These are phyloP conservation scores for Vulpes vulpes DNA, from an alignment of 2,113 vertebrate species.

Conservation along the genomic window DNA sequence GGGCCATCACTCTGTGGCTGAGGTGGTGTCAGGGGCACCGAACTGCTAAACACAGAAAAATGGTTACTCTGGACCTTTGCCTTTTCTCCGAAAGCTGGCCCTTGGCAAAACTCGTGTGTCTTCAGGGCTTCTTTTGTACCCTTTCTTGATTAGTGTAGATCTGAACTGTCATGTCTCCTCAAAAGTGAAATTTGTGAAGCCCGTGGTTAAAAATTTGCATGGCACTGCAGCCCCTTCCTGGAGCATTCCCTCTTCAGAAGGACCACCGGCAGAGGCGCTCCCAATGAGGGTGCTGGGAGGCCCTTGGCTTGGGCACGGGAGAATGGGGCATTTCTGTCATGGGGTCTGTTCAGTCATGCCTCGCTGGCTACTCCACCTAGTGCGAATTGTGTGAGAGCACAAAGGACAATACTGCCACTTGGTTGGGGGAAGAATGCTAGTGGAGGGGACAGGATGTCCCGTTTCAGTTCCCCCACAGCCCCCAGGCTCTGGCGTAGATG, in stretches of 20 bases:
- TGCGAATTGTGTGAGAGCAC: neutral
- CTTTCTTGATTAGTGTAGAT: neutral
- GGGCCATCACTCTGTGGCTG: accelerated
- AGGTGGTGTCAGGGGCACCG: too few species aligned
- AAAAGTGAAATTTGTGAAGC: neutral
- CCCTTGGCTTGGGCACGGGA: accelerated
- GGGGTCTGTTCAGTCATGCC: neutral
- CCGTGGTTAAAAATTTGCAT: neutral
- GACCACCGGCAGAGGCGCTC: neutral
- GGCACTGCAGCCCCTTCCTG: neutral
- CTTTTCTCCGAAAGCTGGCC: neutral
- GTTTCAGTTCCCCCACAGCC: neutral
- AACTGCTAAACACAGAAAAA: too few species aligned
- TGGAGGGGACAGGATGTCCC: slow-evolving; percentile 62
- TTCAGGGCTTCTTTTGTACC: neutral
- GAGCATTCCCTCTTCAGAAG: neutral
- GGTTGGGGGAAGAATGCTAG: slow-evolving; percentile 27
- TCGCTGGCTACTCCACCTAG: neutral
- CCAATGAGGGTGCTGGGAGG: neutral
- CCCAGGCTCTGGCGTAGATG: neutral
- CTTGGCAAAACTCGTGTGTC: neutral
- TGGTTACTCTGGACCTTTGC: neutral
- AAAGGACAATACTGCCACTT: neutral
- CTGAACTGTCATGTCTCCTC: neutral
- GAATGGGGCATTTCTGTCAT: neutral